Base-by-base conservation (phyloP, 2,888 invertebrate genomes). In the Agrochola macilenta region DNA sequence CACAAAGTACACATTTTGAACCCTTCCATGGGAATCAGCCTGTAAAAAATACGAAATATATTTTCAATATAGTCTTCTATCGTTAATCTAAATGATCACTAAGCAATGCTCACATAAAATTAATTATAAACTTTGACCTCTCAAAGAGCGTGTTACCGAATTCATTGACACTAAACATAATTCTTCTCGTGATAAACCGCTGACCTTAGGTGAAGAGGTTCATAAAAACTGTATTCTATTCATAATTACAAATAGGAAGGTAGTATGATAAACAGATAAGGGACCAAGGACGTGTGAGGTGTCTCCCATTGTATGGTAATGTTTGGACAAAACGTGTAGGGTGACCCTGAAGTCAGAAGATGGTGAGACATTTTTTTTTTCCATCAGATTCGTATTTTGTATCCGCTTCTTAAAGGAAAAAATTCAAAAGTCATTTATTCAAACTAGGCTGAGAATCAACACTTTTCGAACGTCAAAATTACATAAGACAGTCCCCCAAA, bases 161-260 rank as follows among this genome's bases (percentile, higher is more conserved):
- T 85, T 74, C 76, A 81, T 76, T 60, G 76, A 35, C 54, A 68
- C 46, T 30, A 5, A 30, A 14, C 65, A 52, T 52, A 23, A 64
- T 57, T 43, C 30, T 26, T 66, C 12, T 73, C 78, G 83, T 84
- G 84, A 57, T 69, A n/a, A 74, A 54, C 49, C 7, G 30, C 12
- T 72, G 82, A 65, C 85, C 85, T 83, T 58, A 64, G 52, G 2
- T 5, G 9, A 43, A 52, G 66, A 69, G 30, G 43, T 39, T 73
- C 17, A 72, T 70, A 72, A 87, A 84, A 88, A 83, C 79, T 43
- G 39, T 78, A 81, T 82, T 73, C 74, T 86, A 81, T 86, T 85
- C 86, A 85, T 88, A 90, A 90, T 90, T 88, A 91, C 86, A 89
- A 89, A 89, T 91, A 91, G 91, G 92, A 91, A 93, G 93, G 91